Conservation (phyloP, 2,113 vertebrate genomes). For the Bos indicus region DNA sequence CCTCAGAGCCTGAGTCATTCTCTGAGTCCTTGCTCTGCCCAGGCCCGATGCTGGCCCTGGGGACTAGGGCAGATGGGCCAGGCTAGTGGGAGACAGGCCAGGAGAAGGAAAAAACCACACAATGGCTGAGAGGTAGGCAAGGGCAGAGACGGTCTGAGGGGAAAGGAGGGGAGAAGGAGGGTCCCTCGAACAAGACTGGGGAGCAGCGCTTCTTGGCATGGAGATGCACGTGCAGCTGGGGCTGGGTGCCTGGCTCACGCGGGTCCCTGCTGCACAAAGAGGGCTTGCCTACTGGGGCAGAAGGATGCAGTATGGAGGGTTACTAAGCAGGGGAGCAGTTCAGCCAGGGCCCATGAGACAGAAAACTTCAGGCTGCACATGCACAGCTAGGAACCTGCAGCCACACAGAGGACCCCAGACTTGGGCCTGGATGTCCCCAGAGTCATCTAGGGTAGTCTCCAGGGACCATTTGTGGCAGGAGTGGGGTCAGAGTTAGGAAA, state of each 20-base stretch:
- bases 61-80: not conserved
- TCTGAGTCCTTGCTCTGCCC: not conserved
- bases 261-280: not conserved
- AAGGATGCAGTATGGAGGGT: not conserved
- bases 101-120: not conserved
- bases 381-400: not conserved
- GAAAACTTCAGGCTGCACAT: not conserved
- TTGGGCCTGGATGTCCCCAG: not conserved
- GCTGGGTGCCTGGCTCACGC: rapidly evolving
- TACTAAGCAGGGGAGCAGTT: not conserved
- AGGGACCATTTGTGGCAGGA: not conserved
- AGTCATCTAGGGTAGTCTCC: not conserved
- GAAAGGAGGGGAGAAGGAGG: not conserved
- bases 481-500: not conserved
- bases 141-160: not conserved
- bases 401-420: not conserved
- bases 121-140: not conserved
- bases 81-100: not conserved
- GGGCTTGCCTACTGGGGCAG: not conserved
- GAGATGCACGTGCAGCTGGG: not conserved
- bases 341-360: rapidly evolving
- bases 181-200: not conserved
- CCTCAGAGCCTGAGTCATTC: not conserved
- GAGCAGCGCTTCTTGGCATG: rapidly evolving
- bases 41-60: not conserved